Conservation (phyloP, 2,797 vertebrate genomes). For the Dryobates pubescens region DNA sequence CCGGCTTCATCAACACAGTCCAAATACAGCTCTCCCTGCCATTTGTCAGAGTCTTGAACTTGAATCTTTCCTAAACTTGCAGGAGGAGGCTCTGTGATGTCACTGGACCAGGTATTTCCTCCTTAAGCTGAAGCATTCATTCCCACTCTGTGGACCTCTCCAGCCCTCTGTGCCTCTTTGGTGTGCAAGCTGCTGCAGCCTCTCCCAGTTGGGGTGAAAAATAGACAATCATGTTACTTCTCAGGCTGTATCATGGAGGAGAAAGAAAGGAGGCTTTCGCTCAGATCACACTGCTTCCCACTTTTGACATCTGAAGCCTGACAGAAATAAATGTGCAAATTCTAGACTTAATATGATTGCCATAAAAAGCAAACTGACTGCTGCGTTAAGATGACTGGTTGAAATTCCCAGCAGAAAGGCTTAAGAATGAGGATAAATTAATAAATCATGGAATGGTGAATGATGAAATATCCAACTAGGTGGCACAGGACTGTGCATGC, state of each 20-base stretch:
- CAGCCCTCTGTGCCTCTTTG: background rate
- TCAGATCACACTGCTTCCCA: background rate
- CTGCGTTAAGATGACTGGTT: background rate
- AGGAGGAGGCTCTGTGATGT: background rate
- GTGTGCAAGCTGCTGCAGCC: background rate
- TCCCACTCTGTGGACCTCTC: accelerated
- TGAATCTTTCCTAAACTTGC: background rate
- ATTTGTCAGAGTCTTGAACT: background rate
- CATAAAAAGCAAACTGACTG: background rate
- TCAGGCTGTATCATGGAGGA: background rate
- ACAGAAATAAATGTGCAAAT: background rate
- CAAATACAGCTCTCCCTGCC: background rate
- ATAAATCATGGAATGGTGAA: background rate
- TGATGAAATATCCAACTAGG: background rate
- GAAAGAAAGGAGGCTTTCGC: background rate
- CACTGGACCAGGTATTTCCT: background rate
- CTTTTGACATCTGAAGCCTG: background rate
- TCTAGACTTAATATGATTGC: background rate
- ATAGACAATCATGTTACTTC: background rate
- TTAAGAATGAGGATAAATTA: background rate
- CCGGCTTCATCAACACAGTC: background rate
- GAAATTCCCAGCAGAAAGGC: background rate
- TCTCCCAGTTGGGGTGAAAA: background rate
- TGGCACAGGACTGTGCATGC: background rate
- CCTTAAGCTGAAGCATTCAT: background rate